Evolutionary conservation across 2,113 vertebrate species (phyloP).

Genomic region (Plectropomus leopardus): DNA sequence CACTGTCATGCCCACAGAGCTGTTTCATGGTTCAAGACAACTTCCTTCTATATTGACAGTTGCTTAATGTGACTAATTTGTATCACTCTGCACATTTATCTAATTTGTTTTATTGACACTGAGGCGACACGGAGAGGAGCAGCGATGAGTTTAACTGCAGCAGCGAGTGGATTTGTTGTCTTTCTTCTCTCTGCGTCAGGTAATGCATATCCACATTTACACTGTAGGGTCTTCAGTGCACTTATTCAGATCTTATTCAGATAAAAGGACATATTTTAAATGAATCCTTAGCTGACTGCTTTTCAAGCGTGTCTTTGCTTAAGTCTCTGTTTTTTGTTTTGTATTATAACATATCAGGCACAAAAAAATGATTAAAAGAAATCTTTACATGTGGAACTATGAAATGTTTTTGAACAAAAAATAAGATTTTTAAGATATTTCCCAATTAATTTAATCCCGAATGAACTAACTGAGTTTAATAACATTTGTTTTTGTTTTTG

Average conservation of each 20-base stretch:
- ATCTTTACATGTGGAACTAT: too few relatives aligned
- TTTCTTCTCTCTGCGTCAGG: constrained; percentile 21
- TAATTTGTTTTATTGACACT: not conserved
- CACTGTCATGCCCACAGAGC: not conserved
- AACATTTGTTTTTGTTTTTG: too few relatives aligned
- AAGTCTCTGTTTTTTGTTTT: too few relatives aligned
- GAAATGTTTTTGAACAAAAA: too few relatives aligned
- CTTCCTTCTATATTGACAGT: not conserved
- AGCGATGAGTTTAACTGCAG: not conserved
- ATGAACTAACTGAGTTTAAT: too few relatives aligned
- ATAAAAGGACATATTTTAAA: not conserved
- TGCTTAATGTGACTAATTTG: not conserved
- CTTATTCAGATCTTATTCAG: not conserved
- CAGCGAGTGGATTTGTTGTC: not conserved
- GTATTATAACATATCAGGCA: too few relatives aligned
- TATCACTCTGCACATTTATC: not conserved
- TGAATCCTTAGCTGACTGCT: not conserved
- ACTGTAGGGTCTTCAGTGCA: not conserved
- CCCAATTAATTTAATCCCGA: too few relatives aligned
- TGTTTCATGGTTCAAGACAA: not conserved
- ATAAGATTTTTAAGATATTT: too few relatives aligned
- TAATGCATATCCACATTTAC: not conserved
- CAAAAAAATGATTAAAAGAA: too few relatives aligned
- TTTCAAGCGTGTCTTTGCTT: not conserved
- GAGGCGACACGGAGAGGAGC: not conserved